These are phyloP conservation scores for Enteromius fasciolatus DNA, from an alignment of 2,797 vertebrate genomes.

Conservation along the genomic window DNA sequence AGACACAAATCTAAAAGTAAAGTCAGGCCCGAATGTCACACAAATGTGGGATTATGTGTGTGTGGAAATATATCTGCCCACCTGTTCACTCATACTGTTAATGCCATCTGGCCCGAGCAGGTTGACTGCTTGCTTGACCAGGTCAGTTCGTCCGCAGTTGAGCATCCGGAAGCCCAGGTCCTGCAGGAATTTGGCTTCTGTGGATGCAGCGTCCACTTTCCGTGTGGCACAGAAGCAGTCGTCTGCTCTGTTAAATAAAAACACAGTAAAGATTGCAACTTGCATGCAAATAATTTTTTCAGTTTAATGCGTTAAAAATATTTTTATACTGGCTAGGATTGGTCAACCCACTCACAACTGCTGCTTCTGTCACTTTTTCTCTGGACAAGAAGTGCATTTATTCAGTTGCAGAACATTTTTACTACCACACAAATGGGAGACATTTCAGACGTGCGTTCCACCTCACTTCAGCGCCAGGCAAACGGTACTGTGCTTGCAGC, in stretches of 20 bases:
- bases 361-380: too few relatives aligned
- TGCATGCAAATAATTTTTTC: too few relatives aligned
- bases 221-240: slow-evolving; percentile 79
- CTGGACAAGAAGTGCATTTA: too few relatives aligned
- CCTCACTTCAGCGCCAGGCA: too few relatives aligned
- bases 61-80: slow-evolving; percentile 55
- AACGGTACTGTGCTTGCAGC: too few relatives aligned
- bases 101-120: slow-evolving; percentile 82
- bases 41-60: slow-evolving; percentile 27
- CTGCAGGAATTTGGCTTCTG: slow-evolving; percentile 82
- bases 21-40: not conserved
- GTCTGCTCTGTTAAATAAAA: slow-evolving; percentile 72
- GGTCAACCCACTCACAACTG: too few relatives aligned
- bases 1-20: not conserved
- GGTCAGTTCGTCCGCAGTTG: slow-evolving; percentile 81
- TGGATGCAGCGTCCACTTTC: slow-evolving; percentile 79
- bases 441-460: too few relatives aligned
- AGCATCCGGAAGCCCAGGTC: slow-evolving; percentile 85
- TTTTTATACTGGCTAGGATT: too few relatives aligned
- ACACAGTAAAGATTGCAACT: not conserved
- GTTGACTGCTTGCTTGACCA: slow-evolving; percentile 81
- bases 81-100: slow-evolving; percentile 84
- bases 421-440: too few relatives aligned
- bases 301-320: too few relatives aligned
- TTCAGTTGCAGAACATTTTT: too few relatives aligned